Evolutionary conservation across 1,140 invertebrate species (phyloP).

Genomic region (Drosophila nigromelanica): DNA sequence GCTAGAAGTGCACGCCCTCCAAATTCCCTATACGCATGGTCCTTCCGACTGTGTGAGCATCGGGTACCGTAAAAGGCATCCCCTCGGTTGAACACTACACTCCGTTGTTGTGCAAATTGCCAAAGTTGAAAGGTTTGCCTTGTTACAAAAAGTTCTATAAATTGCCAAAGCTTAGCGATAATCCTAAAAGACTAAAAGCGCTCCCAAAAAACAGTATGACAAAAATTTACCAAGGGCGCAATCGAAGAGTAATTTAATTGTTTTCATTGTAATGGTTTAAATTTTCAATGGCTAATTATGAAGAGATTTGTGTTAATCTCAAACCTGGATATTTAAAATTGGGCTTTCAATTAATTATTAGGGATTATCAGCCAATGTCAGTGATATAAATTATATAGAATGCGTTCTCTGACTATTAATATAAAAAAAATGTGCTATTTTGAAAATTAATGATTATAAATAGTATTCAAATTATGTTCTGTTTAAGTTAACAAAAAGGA

Average conservation of each 20-base stretch:
- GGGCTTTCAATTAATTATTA: constrained; percentile 74
- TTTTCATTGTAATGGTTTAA: constrained; percentile 37
- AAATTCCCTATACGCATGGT: too few relatives aligned
- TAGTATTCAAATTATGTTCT: too few relatives aligned
- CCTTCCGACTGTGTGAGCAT: too few relatives aligned
- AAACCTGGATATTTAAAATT: constrained; percentile 59
- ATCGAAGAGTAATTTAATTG: constrained; percentile 44
- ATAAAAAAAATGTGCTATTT: constrained; percentile 24
- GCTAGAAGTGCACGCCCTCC: too few relatives aligned
- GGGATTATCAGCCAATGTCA: constrained; percentile 29
- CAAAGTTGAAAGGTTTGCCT: constrained; percentile 1
- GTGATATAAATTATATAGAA: too few relatives aligned
- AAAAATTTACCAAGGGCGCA: constrained; percentile 3
- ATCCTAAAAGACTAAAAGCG: constrained; percentile 47
- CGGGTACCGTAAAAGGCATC: too few relatives aligned
- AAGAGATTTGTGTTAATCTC: constrained; percentile 70
- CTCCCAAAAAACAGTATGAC: constrained; percentile 28
- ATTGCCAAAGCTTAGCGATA: constrained; percentile 59
- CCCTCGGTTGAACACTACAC: too few relatives aligned
- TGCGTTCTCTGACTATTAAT: too few relatives aligned
- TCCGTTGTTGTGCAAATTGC: constrained; percentile 1
- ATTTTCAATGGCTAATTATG: constrained; percentile 60
- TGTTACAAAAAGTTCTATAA: constrained; percentile 37
- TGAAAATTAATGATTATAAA: not conserved
- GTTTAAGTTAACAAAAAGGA: too few relatives aligned